phyloP scores from a whole-genome alignment of 64 coral and sea anemone species.

The Porites lutea region DNA sequence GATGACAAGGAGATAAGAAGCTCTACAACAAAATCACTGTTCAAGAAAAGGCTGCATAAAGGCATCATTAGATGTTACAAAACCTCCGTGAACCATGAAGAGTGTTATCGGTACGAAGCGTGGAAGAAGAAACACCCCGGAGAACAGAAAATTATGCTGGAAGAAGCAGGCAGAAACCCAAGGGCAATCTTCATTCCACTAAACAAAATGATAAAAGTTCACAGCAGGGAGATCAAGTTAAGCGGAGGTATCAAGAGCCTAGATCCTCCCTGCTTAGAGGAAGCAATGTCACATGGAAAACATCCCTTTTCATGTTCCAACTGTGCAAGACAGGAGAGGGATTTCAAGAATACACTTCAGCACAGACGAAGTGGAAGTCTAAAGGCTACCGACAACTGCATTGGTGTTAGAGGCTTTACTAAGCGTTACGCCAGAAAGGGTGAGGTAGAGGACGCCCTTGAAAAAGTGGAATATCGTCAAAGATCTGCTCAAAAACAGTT shows the following conservation, averaged over 20 bases:
- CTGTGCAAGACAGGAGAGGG: constrained; percentile 30
- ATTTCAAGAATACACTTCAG: constrained; percentile 54
- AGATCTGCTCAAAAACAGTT: constrained; percentile 37
- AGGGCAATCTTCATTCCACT: constrained; percentile 44
- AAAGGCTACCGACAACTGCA: neutral
- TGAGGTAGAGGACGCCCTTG: constrained; percentile 24
- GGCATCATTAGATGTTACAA: constrained; percentile 33
- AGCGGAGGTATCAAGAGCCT: constrained; percentile 64
- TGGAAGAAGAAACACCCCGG: constrained; percentile 57
- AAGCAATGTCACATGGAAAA: constrained; percentile 9
- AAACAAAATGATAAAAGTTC: neutral
- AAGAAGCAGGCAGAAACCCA: constrained; percentile 8
- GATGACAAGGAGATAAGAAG: constrained; percentile 37
- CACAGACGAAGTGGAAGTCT: constrained; percentile 19
- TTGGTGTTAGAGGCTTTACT: constrained; percentile 49
- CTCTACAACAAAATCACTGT: constrained; percentile 25
- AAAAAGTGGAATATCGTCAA: neutral
- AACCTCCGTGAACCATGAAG: neutral
- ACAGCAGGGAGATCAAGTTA: constrained; percentile 28
- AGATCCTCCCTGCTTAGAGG: constrained; percentile 40
- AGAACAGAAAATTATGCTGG: neutral
- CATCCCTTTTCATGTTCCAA: constrained; percentile 59
- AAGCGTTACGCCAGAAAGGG: constrained; percentile 54
- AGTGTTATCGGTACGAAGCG: neutral
- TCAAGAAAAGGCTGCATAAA: constrained; percentile 16